A percentile compares a stretch with the other conserved stretches of the same genome.
phyloP scores from a whole-genome alignment of 2,797 vertebrate genomes.

The Atherinosoma microstoma region DNA sequence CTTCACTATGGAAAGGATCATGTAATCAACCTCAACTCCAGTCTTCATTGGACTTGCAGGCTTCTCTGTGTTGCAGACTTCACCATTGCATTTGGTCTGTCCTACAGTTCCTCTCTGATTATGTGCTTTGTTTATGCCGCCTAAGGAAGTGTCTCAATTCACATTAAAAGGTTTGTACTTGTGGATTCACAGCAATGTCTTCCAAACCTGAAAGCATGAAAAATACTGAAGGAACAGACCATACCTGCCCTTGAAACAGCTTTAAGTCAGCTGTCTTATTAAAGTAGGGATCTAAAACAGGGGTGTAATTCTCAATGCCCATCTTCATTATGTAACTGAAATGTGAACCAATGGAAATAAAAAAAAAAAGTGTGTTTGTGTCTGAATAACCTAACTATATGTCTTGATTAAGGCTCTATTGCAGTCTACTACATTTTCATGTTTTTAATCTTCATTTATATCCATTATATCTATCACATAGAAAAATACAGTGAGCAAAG shows the following conservation, averaged over 20 bases:
- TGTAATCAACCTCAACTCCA: neutral
- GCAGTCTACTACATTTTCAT: neutral
- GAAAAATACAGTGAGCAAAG: slow-evolving; percentile 59
- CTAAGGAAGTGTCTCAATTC: neutral
- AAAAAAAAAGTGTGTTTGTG: neutral
- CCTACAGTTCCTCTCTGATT: neutral
- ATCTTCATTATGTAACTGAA: neutral
- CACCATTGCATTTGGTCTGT: neutral
- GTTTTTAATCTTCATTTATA: slow-evolving; percentile 20
- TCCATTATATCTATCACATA: slow-evolving; percentile 36
- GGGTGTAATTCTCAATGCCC: neutral
- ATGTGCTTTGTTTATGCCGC: neutral
- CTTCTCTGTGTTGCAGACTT: neutral
- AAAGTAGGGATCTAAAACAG: neutral
- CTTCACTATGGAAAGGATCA: neutral
- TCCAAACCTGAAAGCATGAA: neutral
- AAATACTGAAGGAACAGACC: neutral
- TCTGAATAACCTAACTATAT: neutral
- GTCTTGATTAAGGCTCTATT: neutral
- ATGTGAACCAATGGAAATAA: neutral
- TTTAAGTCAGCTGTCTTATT: neutral
- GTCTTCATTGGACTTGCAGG: neutral
- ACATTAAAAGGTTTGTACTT: neutral
- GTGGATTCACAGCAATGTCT: neutral
- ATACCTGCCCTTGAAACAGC: neutral